Conservation (phyloP, 2,888 invertebrate species). For the Aquatica leii region DNA sequence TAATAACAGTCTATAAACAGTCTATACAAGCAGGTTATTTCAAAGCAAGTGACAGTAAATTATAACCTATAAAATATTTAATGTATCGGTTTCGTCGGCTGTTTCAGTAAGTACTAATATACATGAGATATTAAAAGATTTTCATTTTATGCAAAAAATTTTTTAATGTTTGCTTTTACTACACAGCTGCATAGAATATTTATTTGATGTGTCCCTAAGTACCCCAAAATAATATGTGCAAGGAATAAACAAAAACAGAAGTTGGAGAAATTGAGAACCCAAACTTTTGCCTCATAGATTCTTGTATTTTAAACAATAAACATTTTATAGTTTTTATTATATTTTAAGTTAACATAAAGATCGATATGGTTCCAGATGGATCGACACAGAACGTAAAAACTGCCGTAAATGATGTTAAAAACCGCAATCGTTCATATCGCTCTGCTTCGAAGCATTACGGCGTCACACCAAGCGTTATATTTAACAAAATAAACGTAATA, state of each 20-base stretch:
- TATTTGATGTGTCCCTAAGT: background rate
- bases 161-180: background rate
- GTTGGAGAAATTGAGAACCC: background rate
- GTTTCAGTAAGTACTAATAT: too few species aligned
- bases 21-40: too few species aligned
- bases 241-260: background rate
- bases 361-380: background rate
- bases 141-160: background rate
- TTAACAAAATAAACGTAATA: background rate
- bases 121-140: too few species aligned
- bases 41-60: too few species aligned
- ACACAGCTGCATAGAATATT: background rate
- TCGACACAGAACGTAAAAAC: too few species aligned
- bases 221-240: background rate
- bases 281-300: background rate
- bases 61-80: too few species aligned
- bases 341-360: background rate
- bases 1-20: background rate
- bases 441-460: too few species aligned
- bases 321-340: background rate
- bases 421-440: background rate
- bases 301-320: background rate
- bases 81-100: too few species aligned
- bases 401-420: background rate
- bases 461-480: background rate